Conservation (phyloP, 2,113 vertebrate species). For the Triplophysa dalaica region DNA sequence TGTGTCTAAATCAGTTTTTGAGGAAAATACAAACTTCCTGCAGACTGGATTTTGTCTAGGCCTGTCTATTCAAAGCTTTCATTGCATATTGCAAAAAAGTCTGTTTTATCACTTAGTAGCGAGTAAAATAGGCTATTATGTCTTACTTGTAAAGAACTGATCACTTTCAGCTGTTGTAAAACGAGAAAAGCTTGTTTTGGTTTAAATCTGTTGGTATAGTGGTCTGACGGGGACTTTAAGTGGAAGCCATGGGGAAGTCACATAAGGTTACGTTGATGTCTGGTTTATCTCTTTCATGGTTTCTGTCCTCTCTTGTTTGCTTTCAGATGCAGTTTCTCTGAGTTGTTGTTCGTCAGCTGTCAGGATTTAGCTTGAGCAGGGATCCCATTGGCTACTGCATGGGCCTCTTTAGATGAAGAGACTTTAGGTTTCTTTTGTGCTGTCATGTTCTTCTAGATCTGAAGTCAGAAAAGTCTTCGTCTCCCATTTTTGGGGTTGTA, state of each 20-base stretch:
- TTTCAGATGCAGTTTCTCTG: slow-evolving; percentile 16
- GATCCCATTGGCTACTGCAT: slow-evolving; percentile 64
- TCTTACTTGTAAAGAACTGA: too few relatives aligned
- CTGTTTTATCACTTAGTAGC: too few relatives aligned
- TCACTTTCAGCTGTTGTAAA: background rate
- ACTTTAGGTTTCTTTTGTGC: slow-evolving; percentile 70
- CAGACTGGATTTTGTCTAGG: too few relatives aligned
- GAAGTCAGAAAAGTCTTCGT: too few relatives aligned
- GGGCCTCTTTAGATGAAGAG: slow-evolving; percentile 72
- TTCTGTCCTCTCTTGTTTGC: background rate
- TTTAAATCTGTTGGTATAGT: slow-evolving; percentile 6
- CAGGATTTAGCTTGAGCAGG: slow-evolving; percentile 72
- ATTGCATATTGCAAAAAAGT: too few relatives aligned
- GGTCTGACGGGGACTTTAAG: background rate
- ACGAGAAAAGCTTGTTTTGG: slow-evolving; percentile 11
- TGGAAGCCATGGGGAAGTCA: background rate
- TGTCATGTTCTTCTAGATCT: background rate
- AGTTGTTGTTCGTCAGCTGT: slow-evolving; percentile 69
- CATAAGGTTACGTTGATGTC: slow-evolving; percentile 9
- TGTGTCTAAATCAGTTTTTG: too few relatives aligned
- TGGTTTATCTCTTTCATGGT: slow-evolving; percentile 11
- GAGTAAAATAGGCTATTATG: too few relatives aligned
- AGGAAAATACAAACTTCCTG: too few relatives aligned
- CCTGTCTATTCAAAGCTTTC: too few relatives aligned
- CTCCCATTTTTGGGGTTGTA: too few relatives aligned